Evolutionary conservation across 2,888 invertebrate genomes (phyloP).

Genomic region (Drosophila stalkeri): DNA sequence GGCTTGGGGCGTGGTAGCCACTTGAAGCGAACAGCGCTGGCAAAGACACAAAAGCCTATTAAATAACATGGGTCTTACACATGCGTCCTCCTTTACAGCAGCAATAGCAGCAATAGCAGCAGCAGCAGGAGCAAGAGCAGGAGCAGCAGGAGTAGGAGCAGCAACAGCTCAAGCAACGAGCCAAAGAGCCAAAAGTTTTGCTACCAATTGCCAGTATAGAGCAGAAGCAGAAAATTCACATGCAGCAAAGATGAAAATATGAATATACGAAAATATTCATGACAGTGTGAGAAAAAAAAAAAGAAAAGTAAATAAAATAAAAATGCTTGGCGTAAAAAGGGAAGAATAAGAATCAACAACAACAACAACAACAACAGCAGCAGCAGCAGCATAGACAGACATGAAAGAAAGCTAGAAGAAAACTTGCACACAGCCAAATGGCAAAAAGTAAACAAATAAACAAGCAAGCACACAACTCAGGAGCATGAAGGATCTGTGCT

Average conservation of each 20-base stretch:
- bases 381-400: constrained; percentile 26
- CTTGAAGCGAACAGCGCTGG: constrained; percentile 34
- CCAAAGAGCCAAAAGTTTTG: constrained; percentile 54
- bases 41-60: constrained; percentile 74
- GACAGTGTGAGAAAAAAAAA: constrained; percentile 27
- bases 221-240: constrained; percentile 33
- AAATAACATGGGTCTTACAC: constrained; percentile 75
- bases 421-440: constrained; percentile 68
- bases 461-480: constrained; percentile 53
- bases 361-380: constrained; percentile 1
- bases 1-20: constrained; percentile 22
- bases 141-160: constrained; percentile 9
- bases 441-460: constrained; percentile 80
- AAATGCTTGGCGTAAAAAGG: constrained; percentile 15
- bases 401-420: constrained; percentile 49
- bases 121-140: background rate
- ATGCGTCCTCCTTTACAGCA: constrained; percentile 58
- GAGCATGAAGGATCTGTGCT: constrained; percentile 27
- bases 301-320: constrained; percentile 5
- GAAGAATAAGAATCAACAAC: constrained; percentile 10
- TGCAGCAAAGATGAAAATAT: constrained; percentile 69
- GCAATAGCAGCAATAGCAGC: constrained; percentile 5
- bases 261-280: constrained; percentile 69
- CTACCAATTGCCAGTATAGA: constrained; percentile 73
- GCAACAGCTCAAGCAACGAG: background rate